phyloP scores from a whole-genome alignment of 2,888 invertebrate species.

The Spicauda simplicius region DNA sequence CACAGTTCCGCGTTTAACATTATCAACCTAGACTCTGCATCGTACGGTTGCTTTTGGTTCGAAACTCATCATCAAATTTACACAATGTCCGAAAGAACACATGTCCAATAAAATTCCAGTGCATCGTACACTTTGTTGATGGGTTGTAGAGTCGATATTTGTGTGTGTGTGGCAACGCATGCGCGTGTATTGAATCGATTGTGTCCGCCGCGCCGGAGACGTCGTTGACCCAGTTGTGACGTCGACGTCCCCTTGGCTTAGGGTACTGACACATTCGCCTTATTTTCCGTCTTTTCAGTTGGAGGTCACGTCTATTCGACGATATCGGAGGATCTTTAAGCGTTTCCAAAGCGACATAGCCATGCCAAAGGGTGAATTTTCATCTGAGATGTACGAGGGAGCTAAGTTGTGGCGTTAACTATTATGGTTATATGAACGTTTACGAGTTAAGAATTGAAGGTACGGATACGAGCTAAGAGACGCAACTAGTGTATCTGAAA shows the following conservation, averaged over 20 bases:
- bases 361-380: neutral
- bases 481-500: too few relatives aligned
- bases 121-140: slow-evolving; percentile 20
- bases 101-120: neutral
- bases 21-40: neutral
- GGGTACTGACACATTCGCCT: slow-evolving; percentile 27
- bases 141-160: slow-evolving; percentile 41
- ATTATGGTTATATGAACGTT: too few relatives aligned
- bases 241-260: slow-evolving; percentile 45
- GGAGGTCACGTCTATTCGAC: neutral
- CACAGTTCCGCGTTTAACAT: neutral
- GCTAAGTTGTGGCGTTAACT: too few relatives aligned
- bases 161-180: slow-evolving; percentile 54
- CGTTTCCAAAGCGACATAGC: neutral
- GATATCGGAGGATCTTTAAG: neutral
- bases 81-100: neutral
- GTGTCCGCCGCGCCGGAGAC: slow-evolving; percentile 65
- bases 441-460: too few relatives aligned
- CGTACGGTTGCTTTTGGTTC: slow-evolving; percentile 18
- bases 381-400: too few relatives aligned
- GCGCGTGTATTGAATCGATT: slow-evolving; percentile 74
- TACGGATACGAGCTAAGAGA: too few relatives aligned
- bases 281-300: neutral
- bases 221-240: slow-evolving; percentile 72
- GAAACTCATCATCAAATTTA: slow-evolving; percentile 34